phyloP scores from a whole-genome alignment of 1,140 invertebrate genomes.

The Meloidogyne floridensis region DNA sequence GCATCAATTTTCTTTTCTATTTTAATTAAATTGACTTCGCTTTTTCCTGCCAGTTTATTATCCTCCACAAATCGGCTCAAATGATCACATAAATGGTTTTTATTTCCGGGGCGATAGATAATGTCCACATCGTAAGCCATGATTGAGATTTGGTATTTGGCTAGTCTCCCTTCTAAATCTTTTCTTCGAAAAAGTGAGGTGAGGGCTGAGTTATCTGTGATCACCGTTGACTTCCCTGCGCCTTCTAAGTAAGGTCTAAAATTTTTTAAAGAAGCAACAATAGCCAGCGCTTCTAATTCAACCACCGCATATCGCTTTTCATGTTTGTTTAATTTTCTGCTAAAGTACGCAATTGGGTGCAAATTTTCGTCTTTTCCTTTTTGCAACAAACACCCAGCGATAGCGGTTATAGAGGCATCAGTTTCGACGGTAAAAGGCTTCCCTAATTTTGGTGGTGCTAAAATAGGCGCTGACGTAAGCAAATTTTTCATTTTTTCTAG shows the following conservation, averaged over 20 bases:
- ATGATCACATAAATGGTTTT: too few species aligned
- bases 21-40: not conserved
- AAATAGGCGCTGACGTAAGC: conserved; percentile 16
- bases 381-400: conserved; percentile 11
- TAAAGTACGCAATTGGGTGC: conserved; percentile 27
- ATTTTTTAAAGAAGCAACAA: conserved; percentile 14
- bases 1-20: too few species aligned
- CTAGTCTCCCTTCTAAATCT: conserved; percentile 25
- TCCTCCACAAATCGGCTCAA: too few species aligned
- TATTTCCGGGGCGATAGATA: conserved; percentile 21
- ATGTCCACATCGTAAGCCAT: conserved; percentile 22
- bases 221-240: conserved; percentile 1
- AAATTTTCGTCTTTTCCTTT: not conserved
- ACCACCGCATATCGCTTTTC: conserved; percentile 22
- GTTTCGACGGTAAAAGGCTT: conserved; percentile 34
- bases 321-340: conserved; percentile 32
- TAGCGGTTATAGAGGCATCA: conserved; percentile 22
- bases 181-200: conserved; percentile 18
- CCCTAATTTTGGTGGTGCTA: conserved; percentile 14
- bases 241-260: conserved; percentile 32
- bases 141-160: conserved; percentile 22
- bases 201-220: conserved; percentile 27
- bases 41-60: too few species aligned
- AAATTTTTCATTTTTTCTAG: conserved; percentile 15
- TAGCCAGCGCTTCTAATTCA: conserved; percentile 35